Evolutionary conservation across 2,113 vertebrate species (phyloP).

Genomic region (Acanthochromis polyacanthus): DNA sequence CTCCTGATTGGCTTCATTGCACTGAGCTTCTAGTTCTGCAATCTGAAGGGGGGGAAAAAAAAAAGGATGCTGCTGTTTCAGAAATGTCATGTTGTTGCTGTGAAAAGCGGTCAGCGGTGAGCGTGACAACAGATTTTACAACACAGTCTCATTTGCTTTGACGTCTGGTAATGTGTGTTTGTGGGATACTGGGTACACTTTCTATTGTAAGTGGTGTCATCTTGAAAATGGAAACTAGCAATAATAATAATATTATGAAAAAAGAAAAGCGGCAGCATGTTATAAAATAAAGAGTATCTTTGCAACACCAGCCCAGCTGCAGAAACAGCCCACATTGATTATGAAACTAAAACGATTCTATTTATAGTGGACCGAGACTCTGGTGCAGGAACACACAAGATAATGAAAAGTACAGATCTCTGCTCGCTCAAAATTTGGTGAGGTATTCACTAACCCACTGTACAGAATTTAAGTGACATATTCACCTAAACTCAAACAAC

Average conservation of each 20-base stretch:
- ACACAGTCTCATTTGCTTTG: neutral
- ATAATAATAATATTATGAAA: neutral
- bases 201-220: neutral
- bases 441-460: neutral
- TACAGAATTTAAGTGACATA: conserved; percentile 1
- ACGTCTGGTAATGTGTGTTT: neutral
- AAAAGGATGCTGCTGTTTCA: neutral
- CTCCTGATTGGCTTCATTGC: conserved; percentile 90
- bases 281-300: conserved; percentile 20
- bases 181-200: neutral
- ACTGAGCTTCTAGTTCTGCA: conserved; percentile 90
- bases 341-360: conserved; percentile 71
- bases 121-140: neutral
- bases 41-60: conserved; percentile 89
- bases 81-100: neutral
- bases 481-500: neutral
- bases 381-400: conserved; percentile 44
- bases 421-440: neutral
- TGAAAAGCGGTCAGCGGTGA: neutral
- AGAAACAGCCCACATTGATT: conserved; percentile 62
- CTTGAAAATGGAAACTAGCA: neutral
- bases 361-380: conserved; percentile 54
- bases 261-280: conserved; percentile 2
- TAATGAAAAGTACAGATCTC: conserved; percentile 30
- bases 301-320: conserved; percentile 53